A percentile compares a stretch with the other conserved stretches of the same genome.
These are phyloP conservation scores for Bradypodion pumilum DNA, from an alignment of 2,797 vertebrate genomes.

Conservation along the genomic window DNA sequence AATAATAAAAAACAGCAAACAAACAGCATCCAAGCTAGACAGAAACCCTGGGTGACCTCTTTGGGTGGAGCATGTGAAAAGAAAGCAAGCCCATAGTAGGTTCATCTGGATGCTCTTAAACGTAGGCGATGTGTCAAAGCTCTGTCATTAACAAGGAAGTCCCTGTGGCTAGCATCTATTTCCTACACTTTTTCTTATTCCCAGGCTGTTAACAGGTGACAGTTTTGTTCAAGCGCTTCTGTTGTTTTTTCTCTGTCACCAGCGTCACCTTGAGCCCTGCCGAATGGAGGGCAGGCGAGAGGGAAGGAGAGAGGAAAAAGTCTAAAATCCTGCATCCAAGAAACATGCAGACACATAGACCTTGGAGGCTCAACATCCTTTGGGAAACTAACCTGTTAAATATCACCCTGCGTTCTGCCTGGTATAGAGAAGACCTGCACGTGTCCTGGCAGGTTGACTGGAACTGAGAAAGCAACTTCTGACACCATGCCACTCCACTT, in stretches of 20 bases:
- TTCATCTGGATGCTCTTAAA: constrained; percentile 18
- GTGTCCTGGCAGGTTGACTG: constrained; percentile 8
- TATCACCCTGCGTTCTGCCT: constrained; percentile 5
- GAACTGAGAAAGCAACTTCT: not conserved
- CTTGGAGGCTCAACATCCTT: constrained; percentile 1
- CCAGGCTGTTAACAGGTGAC: constrained; percentile 11
- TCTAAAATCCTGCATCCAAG: not conserved
- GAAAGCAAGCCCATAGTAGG: not conserved
- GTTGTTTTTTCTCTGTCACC: not conserved
- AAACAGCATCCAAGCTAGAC: not conserved
- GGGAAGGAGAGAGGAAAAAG: not conserved
- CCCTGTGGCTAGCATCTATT: constrained; percentile 5
- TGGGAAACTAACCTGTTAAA: constrained; percentile 16
- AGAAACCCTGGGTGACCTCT: constrained; percentile 5
- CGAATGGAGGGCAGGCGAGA: not conserved
- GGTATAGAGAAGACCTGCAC: not conserved
- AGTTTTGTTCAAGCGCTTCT: not conserved
- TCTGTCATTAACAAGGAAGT: constrained; percentile 12
- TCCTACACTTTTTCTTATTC: constrained; percentile 7
- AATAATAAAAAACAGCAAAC: not conserved
- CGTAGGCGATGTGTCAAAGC: not conserved
- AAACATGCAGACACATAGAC: constrained; percentile 15
- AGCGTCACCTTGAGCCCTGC: not conserved
- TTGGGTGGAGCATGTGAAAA: not conserved
- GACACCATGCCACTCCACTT: not conserved